Evolutionary conservation across 1,140 invertebrate species (phyloP).

Genomic region (Eulimnadia texana): DNA sequence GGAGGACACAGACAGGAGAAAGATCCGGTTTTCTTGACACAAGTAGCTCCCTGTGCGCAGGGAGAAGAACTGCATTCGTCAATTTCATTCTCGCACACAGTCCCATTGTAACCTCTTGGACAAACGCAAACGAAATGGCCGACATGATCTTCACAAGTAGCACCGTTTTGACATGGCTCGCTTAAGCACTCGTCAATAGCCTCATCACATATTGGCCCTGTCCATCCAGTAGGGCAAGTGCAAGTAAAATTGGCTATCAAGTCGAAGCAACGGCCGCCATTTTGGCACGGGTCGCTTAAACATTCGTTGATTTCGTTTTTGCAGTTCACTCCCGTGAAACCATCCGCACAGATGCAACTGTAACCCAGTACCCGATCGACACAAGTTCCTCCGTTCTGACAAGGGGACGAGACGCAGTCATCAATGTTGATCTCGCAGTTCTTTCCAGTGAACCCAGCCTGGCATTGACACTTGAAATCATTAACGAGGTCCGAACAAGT

Average conservation of each 20-base stretch:
- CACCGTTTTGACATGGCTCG: constrained; percentile 30
- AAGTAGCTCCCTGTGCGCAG: constrained; percentile 35
- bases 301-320: constrained; percentile 33
- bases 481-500: constrained; percentile 63
- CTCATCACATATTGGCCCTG: constrained; percentile 36
- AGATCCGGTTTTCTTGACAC: constrained; percentile 39
- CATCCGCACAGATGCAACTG: constrained; percentile 29
- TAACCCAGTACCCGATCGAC: constrained; percentile 30
- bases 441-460: constrained; percentile 53
- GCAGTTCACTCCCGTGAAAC: constrained; percentile 31
- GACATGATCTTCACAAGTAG: constrained; percentile 25
- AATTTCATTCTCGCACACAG: constrained; percentile 65
- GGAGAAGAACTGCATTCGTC: constrained; percentile 55
- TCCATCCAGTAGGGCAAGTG: constrained; percentile 39
- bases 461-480: constrained; percentile 72
- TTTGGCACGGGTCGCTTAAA: constrained; percentile 34
- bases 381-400: constrained; percentile 40
- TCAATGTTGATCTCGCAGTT: constrained; percentile 28
- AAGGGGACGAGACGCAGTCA: constrained; percentile 39
- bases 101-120: constrained; percentile 81
- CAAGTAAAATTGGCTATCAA: constrained; percentile 37
- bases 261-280: constrained; percentile 38
- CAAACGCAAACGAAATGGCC: constrained; percentile 42
- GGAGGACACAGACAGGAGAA: constrained; percentile 36
- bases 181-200: constrained; percentile 33